phyloP scores from a whole-genome alignment of 2,797 vertebrate genomes.

The Lutra lutra region DNA sequence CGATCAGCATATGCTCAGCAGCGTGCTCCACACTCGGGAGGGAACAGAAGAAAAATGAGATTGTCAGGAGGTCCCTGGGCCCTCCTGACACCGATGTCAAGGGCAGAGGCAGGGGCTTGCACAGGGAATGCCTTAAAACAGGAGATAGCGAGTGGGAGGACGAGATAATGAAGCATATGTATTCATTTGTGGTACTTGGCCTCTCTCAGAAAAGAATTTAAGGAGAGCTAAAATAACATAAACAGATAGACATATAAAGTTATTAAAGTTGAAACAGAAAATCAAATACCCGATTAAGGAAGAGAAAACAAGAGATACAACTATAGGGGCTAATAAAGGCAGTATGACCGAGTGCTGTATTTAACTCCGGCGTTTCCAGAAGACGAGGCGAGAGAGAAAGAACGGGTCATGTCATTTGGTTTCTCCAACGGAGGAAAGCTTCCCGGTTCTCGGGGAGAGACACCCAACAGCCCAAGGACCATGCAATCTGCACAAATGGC shows the following conservation, averaged over 20 bases:
- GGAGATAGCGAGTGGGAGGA: not conserved
- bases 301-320: not conserved
- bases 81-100: not conserved
- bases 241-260: not conserved
- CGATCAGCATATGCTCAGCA: not conserved
- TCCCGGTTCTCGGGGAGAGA: not conserved
- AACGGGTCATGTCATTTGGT: not conserved
- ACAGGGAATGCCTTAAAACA: not conserved
- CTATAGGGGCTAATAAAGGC: not conserved
- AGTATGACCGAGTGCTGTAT: not conserved
- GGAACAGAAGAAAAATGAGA: not conserved
- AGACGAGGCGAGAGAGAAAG: not conserved
- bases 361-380: not conserved
- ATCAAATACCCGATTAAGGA: not conserved
- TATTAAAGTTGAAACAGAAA: not conserved
- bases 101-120: not conserved
- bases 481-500: not conserved
- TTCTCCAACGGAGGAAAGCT: not conserved
- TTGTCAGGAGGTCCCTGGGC: not conserved
- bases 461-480: not conserved
- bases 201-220: not conserved
- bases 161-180: not conserved
- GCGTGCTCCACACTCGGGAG: not conserved
- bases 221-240: not conserved
- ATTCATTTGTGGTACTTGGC: not conserved